A percentile compares a stretch with the other conserved stretches of the same genome.
These are phyloP conservation scores for Sebastes umbrosus DNA, from an alignment of 2,797 vertebrate genomes.

Conservation along the genomic window DNA sequence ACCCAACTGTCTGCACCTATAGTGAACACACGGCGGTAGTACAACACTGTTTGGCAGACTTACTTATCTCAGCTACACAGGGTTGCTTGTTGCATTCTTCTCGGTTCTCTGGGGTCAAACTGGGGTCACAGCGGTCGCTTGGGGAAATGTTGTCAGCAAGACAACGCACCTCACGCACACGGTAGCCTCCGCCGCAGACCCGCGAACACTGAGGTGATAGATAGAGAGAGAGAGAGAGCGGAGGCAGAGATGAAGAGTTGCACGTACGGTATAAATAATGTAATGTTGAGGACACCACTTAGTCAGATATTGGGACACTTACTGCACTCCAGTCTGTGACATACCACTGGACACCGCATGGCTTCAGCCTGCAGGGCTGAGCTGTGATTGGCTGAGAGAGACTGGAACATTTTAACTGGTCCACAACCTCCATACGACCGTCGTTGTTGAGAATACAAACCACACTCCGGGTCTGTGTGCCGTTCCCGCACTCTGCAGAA, in stretches of 20 bases:
- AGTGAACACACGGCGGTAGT: not conserved
- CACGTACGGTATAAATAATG: not conserved
- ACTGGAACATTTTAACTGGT: constrained; percentile 67
- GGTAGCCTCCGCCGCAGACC: constrained; percentile 78
- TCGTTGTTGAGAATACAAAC: constrained; percentile 71
- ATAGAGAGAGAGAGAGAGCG: not conserved
- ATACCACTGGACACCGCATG: constrained; percentile 81
- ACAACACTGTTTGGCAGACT: not conserved
- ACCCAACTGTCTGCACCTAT: not conserved
- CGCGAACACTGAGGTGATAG: constrained; percentile 75
- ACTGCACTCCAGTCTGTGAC: constrained; percentile 83
- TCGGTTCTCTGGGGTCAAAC: constrained; percentile 61
- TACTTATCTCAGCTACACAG: constrained; percentile 74
- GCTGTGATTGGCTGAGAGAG: constrained; percentile 63
- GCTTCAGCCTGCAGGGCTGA: constrained; percentile 74
- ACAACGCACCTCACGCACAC: constrained; percentile 80
- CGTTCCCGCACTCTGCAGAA: constrained; percentile 81
- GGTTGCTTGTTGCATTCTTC: constrained; percentile 78
- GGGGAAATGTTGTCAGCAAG: constrained; percentile 66
- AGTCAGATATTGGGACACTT: constrained; percentile 34
- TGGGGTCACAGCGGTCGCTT: constrained; percentile 72
- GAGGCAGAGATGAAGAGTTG: not conserved
- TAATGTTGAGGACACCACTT: not conserved
- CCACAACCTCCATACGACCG: constrained; percentile 62
- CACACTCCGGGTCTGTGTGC: constrained; percentile 74